Conservation (phyloP, 2,888 invertebrate species). For the Chouioia cunea region DNA sequence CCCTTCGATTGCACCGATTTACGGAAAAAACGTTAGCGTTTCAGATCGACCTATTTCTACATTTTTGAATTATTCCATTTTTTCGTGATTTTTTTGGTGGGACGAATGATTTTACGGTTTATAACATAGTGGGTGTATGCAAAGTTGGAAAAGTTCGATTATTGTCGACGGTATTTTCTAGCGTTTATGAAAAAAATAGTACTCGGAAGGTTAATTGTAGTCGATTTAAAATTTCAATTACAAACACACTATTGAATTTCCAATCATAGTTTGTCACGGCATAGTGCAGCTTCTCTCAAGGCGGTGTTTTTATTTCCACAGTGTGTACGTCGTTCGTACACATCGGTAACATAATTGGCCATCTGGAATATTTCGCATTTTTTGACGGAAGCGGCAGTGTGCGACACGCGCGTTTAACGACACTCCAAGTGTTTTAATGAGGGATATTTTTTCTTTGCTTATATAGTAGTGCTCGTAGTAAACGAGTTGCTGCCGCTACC, state of each 20-base stretch:
- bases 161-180: too few species aligned
- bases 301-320: too few species aligned
- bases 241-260: conserved; percentile 3
- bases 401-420: conserved; percentile 23
- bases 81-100: neutral
- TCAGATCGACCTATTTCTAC: conserved; percentile 5
- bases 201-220: too few species aligned
- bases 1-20: conserved; percentile 35
- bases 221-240: too few species aligned
- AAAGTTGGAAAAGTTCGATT: too few species aligned
- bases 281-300: too few species aligned
- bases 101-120: too few species aligned
- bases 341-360: conserved; percentile 31
- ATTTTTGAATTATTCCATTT: conserved; percentile 17
- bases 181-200: too few species aligned
- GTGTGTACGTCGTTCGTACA: neutral
- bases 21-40: conserved; percentile 29
- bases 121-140: too few species aligned
- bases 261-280: conserved; percentile 16
- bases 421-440: conserved; percentile 47
- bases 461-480: neutral
- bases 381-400: conserved; percentile 26
- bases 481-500: neutral
- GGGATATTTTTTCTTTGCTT: conserved; percentile 29
- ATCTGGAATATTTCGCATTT: conserved; percentile 36